Evolutionary conservation across 2,113 vertebrate species (phyloP), one percentile per base, ranked within the genome.

Genomic region (Gasterosteus nipponicus): DNA sequence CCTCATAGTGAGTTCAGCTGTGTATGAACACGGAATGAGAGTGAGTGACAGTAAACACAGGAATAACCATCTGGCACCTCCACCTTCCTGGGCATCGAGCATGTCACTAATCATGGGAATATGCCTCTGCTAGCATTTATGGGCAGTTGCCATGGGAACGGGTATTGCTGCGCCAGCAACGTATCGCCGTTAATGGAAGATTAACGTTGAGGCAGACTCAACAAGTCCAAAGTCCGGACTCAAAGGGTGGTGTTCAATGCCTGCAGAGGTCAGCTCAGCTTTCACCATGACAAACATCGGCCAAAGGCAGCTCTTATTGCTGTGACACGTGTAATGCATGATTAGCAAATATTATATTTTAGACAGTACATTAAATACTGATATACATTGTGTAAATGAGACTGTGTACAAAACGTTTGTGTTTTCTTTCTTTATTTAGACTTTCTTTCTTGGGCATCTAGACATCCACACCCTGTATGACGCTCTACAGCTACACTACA

Each of bases 21-120:
- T 64, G 64, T 83, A 73, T 77, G 60, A 82, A 85, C 68, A 85
- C 56, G 46, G 39, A 63, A 69, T 67, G 54, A 70, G 49, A 71
- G 39, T 82, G 79, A 84, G 69, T 86, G 84, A 89, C 79, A 75
- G 84, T 78, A 75, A 88, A 84, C 69, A 75, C 80, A 60, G 64
- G 33, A 79, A 53, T 3, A 42, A 73, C 89, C 87, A 89, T 91
- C 91, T 90, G 90, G 70, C 77, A 81, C 81, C 84, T 87, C 69
- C 76, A 79, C 83, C 66, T 81, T 86, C 47, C 61, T 72, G 58
- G 51, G 73, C 77, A 80, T 82, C 16, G 46, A 38, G 69, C 73
- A 59, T 72, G 56, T 62, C 77, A 76, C 80, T 68, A 69, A 66
- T 86, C 75, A 69, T 70, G 69, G 35, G 54, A 80, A 38, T 14